A percentile compares a stretch with the other conserved stretches of the same genome.
Evolutionary conservation across 2,888 invertebrate species (phyloP).

Genomic region (Eulithis prunata): DNA sequence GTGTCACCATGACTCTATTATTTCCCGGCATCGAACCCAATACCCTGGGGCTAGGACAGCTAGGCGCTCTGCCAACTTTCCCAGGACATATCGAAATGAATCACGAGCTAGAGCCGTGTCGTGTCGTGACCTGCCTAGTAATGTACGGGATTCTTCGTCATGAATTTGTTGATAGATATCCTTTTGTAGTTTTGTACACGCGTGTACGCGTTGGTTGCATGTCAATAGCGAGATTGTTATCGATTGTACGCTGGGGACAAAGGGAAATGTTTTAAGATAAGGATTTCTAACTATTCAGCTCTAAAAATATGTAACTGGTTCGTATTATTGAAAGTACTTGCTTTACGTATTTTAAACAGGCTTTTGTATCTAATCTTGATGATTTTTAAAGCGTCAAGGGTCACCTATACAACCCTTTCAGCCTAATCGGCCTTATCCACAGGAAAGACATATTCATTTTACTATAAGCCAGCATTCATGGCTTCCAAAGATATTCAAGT

Average conservation of each 20-base stretch:
- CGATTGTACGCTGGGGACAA: slow-evolving; percentile 8
- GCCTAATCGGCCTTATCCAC: too few relatives aligned
- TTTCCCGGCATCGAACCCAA: slow-evolving; percentile 38
- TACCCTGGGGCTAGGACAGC: slow-evolving; percentile 19
- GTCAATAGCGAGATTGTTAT: slow-evolving; percentile 17
- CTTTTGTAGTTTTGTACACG: slow-evolving; percentile 14
- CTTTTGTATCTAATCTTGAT: too few relatives aligned
- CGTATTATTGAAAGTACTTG: neutral
- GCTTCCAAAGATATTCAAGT: too few relatives aligned
- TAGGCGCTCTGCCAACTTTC: slow-evolving; percentile 27
- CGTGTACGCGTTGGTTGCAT: slow-evolving; percentile 16
- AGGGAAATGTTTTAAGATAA: neutral
- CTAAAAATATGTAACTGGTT: slow-evolving; percentile 1
- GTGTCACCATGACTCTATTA: slow-evolving; percentile 40
- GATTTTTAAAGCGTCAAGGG: too few relatives aligned
- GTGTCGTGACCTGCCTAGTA: slow-evolving; percentile 30
- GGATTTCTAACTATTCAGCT: neutral
- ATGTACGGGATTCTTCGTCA: slow-evolving; percentile 33
- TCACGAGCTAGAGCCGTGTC: slow-evolving; percentile 25
- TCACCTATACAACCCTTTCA: too few relatives aligned
- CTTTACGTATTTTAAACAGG: too few relatives aligned
- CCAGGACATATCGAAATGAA: slow-evolving; percentile 31
- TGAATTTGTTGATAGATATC: slow-evolving; percentile 32
- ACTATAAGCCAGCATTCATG: too few relatives aligned
- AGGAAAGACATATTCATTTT: too few relatives aligned